Base-by-base conservation (phyloP, 1,140 invertebrate species). In the Drosophila pandora region DNA sequence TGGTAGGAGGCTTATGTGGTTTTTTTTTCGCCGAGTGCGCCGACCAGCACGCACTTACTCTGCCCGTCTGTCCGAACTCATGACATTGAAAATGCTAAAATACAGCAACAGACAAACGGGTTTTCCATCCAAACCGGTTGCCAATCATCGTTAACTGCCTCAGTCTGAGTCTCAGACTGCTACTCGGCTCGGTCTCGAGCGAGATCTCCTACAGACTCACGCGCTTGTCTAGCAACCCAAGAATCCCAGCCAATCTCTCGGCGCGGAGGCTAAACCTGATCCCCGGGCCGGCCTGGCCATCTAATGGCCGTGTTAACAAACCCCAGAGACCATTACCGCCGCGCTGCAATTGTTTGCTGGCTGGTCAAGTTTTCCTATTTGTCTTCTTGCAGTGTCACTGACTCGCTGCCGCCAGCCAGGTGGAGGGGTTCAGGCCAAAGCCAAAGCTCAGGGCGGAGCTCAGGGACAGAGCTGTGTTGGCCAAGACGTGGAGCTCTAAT, bases 41-140 rank as follows among this genome's bases (percentile, higher is more conserved):
- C 56, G 12, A 10, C 49, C 43, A 21, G 61, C 17, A 13, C 17
- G 39, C 45, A 30, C 45, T 63, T 22, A 28, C 59, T 78, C 1
- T 12, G 39, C 9, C 52, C 43, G 61, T 60, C 64, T 62, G 55
- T 32, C 56, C 52, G 39, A 62, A 63, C 65, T 62, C 64, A 77
- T 87, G 82, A 87, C 82, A 87, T 87, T 87, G 82, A 87, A 87
- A 88, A 88, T 75, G 83, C 55, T 87, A 69, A 63, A 81, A 79
- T 72, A 75, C 58, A 57, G 67, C 56, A 61, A 69, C 82, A 70
- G 62, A 63, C 61, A 71, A 76, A 87, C 83, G 45, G 45, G 82
- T 87, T 88, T 84, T 34, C 43, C 30, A 37, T 53, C 55, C 45
- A 76, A 76, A 76, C 73, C 73, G 73, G 73, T 76, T 76, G 39